phyloP scores from a whole-genome alignment of 1,140 invertebrate species.

The Zeugodacus cucurbitae region DNA sequence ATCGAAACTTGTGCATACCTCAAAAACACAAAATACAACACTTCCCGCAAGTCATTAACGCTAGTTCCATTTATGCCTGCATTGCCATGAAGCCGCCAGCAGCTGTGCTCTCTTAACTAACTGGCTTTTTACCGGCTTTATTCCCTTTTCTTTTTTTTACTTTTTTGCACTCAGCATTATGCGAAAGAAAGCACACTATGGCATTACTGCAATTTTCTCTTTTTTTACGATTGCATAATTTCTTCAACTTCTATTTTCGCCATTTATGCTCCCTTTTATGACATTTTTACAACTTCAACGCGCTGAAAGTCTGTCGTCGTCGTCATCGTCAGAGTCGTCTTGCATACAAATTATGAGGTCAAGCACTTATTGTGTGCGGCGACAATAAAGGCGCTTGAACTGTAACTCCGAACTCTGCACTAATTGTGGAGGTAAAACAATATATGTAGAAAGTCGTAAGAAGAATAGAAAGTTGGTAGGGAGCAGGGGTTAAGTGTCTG shows the following conservation, averaged over 20 bases:
- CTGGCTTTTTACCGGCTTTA: too few relatives aligned
- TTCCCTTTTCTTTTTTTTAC: too few relatives aligned
- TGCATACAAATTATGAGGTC: constrained; percentile 2
- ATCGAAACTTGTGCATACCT: too few relatives aligned
- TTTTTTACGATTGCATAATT: neutral
- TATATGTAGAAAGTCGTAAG: neutral
- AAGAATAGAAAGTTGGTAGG: neutral
- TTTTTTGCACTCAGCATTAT: neutral
- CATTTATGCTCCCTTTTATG: neutral
- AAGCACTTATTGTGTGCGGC: constrained; percentile 12
- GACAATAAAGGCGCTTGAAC: constrained; percentile 16
- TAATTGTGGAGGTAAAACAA: too few relatives aligned
- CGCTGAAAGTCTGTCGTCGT: neutral
- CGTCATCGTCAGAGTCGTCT: neutral
- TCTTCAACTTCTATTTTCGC: neutral
- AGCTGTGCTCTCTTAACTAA: too few relatives aligned
- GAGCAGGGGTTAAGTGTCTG: too few relatives aligned
- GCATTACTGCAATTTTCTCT: neutral
- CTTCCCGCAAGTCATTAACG: neutral
- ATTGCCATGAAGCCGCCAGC: too few relatives aligned
- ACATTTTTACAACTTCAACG: neutral
- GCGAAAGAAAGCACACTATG: neutral
- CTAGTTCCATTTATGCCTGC: too few relatives aligned
- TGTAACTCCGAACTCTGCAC: neutral
- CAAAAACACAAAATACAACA: neutral